phyloP scores from a whole-genome alignment of 2,113 vertebrate genomes.

The Ivindomyrus marchei region DNA sequence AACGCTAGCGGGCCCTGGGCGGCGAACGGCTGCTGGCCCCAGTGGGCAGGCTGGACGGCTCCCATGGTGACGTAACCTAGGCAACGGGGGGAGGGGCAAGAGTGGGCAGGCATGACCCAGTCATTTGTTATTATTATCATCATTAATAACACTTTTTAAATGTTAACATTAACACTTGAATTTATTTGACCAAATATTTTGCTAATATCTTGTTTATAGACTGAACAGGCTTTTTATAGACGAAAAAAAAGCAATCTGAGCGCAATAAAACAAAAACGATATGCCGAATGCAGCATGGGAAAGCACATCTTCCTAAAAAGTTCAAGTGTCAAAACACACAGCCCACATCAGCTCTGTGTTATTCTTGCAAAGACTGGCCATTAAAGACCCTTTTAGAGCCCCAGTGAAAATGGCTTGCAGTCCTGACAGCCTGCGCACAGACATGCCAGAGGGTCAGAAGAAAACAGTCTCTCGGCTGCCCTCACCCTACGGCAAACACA shows the following conservation, averaged over 20 bases:
- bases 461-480: neutral
- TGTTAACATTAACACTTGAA: neutral
- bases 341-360: neutral
- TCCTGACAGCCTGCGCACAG: neutral
- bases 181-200: neutral
- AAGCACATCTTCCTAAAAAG: neutral
- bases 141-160: neutral
- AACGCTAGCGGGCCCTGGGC: slow-evolving; percentile 84
- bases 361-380: slow-evolving; percentile 3
- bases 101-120: neutral
- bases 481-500: neutral
- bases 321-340: neutral
- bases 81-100: slow-evolving; percentile 7
- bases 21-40: slow-evolving; percentile 86
- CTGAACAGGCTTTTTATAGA: neutral
- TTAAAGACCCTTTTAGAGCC: neutral
- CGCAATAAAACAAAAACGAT: neutral
- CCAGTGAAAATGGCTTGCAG: neutral
- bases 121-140: neutral
- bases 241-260: neutral
- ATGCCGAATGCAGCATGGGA: neutral
- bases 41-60: slow-evolving; percentile 88
- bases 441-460: neutral
- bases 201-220: neutral
- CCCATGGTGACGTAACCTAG: slow-evolving; percentile 98